These are phyloP conservation scores for Erpornis zantholeuca DNA, from an alignment of 2,113 vertebrate species.

Conservation along the genomic window DNA sequence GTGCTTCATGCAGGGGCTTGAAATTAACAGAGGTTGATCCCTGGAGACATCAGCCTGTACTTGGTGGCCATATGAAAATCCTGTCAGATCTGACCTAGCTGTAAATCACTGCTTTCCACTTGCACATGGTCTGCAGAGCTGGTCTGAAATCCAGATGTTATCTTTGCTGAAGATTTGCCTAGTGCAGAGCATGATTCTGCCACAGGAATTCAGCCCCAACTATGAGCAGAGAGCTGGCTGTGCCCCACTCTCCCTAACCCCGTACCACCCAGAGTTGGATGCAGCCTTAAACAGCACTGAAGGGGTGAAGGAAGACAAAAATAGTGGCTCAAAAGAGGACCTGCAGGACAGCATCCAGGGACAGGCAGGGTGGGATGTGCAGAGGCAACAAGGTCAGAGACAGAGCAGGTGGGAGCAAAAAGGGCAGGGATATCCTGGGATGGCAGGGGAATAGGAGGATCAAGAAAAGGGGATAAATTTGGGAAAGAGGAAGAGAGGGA, in stretches of 20 bases:
- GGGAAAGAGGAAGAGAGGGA: background rate
- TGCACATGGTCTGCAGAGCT: background rate
- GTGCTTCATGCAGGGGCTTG: background rate
- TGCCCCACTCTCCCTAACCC: fast-evolving
- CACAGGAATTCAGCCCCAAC: background rate
- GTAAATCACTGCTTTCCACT: conserved; percentile 25
- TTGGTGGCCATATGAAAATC: conserved; percentile 28
- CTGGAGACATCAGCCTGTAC: background rate
- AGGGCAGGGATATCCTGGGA: background rate
- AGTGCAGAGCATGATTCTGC: background rate
- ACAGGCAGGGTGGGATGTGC: background rate
- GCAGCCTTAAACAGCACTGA: background rate
- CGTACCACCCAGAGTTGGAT: background rate
- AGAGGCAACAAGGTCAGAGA: background rate
- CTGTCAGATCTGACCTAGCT: conserved; percentile 5
- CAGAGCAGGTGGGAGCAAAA: background rate
- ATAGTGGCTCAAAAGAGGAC: background rate
- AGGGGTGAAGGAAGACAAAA: background rate
- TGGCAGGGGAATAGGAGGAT: background rate
- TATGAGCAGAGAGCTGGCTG: background rate
- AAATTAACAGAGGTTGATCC: background rate
- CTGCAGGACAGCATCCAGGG: background rate
- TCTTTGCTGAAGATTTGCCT: background rate
- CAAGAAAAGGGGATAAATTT: background rate
- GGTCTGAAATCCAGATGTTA: conserved; percentile 33